Conservation (phyloP, 1,140 invertebrate species). For the Penaeus chinensis region DNA sequence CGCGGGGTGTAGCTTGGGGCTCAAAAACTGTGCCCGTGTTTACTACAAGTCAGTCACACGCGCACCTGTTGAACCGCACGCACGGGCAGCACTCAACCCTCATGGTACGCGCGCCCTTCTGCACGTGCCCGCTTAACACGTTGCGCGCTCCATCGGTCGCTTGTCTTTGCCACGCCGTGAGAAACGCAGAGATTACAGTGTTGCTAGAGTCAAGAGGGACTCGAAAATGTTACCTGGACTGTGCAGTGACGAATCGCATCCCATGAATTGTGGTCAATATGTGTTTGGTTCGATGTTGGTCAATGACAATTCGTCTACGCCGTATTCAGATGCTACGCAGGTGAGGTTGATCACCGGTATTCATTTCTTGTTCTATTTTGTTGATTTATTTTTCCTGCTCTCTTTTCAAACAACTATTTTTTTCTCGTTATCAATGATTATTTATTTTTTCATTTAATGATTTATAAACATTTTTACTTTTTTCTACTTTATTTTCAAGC, state of each 20-base stretch:
- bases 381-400: too few species aligned
- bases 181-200: too few species aligned
- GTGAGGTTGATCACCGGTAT: not conserved
- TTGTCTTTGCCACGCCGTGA: not conserved
- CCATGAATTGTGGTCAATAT: not conserved
- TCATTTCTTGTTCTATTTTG: too few species aligned
- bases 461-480: too few species aligned
- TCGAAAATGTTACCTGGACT: conserved; percentile 24
- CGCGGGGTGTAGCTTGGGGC: not conserved
- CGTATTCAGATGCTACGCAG: conserved; percentile 57
- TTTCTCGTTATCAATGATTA: too few species aligned
- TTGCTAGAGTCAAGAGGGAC: not conserved
- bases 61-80: conserved; percentile 34
- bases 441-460: too few species aligned
- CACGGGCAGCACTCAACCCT: conserved; percentile 20
- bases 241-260: conserved; percentile 18
- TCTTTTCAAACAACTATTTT: too few species aligned
- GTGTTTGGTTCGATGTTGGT: conserved; percentile 30
- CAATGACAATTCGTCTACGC: conserved; percentile 35
- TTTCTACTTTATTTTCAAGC: too few species aligned
- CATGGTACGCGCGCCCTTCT: conserved; percentile 10
- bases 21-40: conserved; percentile 41
- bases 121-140: not conserved
- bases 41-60: conserved; percentile 44
- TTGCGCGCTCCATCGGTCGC: not conserved